Conservation (phyloP, 35 echinoderm and acorn worm genomes). For the Apostichopus parvimensis region DNA sequence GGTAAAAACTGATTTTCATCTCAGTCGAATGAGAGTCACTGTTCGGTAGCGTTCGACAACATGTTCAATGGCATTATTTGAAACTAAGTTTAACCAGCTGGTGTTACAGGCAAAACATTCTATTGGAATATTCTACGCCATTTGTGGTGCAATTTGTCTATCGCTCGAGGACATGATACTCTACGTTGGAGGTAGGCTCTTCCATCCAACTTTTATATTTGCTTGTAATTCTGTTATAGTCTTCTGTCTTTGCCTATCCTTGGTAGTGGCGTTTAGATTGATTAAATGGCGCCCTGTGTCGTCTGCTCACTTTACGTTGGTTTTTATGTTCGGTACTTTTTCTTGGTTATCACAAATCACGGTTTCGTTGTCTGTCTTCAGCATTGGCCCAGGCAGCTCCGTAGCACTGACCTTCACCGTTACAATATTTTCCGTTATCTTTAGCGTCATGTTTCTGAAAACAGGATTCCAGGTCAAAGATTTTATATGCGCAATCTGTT, state of each 20-base stretch:
- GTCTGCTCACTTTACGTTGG: not conserved
- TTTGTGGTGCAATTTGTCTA: not conserved
- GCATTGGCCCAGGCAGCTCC: slow-evolving; percentile 8
- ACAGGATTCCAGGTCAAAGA: not conserved
- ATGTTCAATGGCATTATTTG: no score
- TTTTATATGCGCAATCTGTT: not conserved
- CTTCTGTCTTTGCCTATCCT: not conserved
- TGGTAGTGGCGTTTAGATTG: not conserved
- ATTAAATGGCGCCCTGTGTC: not conserved
- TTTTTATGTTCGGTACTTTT: not conserved
- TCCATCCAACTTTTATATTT: not conserved
- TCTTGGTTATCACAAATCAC: not conserved
- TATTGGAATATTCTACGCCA: not conserved
- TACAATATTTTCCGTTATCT: not conserved
- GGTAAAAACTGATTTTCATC: no score
- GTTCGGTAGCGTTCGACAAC: no score
- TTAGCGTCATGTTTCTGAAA: not conserved
- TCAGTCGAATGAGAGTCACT: no score
- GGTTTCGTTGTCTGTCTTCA: not conserved
- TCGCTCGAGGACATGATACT: slow-evolving; percentile 2
- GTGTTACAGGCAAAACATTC: no score
- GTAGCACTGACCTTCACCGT: not conserved
- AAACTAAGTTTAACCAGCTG: no score
- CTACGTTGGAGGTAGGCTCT: not conserved
- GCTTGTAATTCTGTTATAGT: not conserved